These are phyloP conservation scores for Xiphophorus birchmanni DNA, from an alignment of 2,797 vertebrate genomes.

Conservation along the genomic window DNA sequence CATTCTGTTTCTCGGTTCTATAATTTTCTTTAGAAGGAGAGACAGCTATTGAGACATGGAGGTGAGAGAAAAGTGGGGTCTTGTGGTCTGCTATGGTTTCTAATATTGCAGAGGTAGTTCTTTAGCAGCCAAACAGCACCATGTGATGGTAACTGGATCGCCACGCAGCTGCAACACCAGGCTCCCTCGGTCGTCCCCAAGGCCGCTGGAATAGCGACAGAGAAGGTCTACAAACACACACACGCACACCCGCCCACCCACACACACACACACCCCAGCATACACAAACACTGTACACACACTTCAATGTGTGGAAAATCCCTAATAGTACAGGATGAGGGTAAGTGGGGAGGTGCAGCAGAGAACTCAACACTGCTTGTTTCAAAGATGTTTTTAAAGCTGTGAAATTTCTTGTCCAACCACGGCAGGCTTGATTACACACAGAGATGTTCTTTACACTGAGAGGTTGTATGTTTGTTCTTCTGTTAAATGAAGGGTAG, in stretches of 20 bases:
- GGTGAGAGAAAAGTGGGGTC: conserved; percentile 61
- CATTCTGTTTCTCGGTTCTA: conserved; percentile 21
- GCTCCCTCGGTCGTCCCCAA: conserved; percentile 70
- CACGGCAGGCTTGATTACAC: conserved; percentile 65
- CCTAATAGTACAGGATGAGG: conserved; percentile 67
- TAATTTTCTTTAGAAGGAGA: conserved; percentile 39
- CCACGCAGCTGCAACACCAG: conserved; percentile 79
- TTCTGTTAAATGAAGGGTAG: conserved; percentile 72
- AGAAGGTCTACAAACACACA: conserved; percentile 37
- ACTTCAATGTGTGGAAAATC: conserved; percentile 67
- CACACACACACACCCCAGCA: conserved; percentile 9
- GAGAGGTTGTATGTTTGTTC: conserved; percentile 65
- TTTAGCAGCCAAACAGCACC: conserved; percentile 74
- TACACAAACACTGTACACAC: conserved; percentile 31
- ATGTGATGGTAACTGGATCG: conserved; percentile 82
- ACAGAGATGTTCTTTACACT: conserved; percentile 63
- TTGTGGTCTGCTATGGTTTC: conserved; percentile 73
- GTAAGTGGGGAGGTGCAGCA: conserved; percentile 57
- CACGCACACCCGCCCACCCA: conserved; percentile 2
- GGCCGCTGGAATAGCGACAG: conserved; percentile 69
- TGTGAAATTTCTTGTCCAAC: conserved; percentile 75
- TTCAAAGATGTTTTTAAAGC: conserved; percentile 83
- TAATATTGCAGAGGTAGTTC: conserved; percentile 80
- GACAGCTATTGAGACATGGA: conserved; percentile 24
- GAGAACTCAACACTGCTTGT: conserved; percentile 78